Evolutionary conservation across 2,888 invertebrate species (phyloP).

Genomic region (Pterostichus madidus): DNA sequence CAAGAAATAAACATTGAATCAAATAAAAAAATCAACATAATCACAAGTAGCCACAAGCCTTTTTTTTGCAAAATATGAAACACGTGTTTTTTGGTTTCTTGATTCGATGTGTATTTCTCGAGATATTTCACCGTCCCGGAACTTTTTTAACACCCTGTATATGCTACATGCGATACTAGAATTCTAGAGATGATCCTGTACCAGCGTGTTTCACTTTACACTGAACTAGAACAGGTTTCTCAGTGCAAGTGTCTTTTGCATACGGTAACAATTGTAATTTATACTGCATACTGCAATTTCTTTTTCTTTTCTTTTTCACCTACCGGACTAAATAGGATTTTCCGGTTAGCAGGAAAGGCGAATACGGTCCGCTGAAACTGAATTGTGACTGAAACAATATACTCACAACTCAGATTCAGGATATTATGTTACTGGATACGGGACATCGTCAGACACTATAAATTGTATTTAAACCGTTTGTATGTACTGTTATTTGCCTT

Average conservation of each 20-base stretch:
- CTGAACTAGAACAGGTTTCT: conserved; percentile 49
- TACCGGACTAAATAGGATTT: conserved; percentile 48
- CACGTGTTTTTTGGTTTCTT: no score
- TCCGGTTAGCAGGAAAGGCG: conserved; percentile 41
- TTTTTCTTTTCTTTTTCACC: not conserved
- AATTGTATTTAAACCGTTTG: conserved; percentile 58
- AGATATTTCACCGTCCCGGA: no score
- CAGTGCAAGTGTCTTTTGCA: conserved; percentile 25
- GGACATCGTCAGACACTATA: conserved; percentile 7
- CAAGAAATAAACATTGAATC: no score
- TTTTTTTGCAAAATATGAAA: no score
- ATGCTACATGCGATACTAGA: not conserved
- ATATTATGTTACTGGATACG: conserved; percentile 25
- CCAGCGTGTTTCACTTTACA: conserved; percentile 14
- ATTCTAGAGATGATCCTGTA: conserved; percentile 10
- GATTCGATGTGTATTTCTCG: no score
- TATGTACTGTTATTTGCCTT: conserved; percentile 52
- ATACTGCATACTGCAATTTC: not conserved
- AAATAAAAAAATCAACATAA: no score
- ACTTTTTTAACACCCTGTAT: no score
- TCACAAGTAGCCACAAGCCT: no score
- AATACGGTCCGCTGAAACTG: conserved; percentile 15
- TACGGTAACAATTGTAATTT: conserved; percentile 26
- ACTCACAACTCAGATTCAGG: conserved; percentile 12
- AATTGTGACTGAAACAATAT: conserved; percentile 21